phyloP scores from a whole-genome alignment of 2,797 vertebrate genomes.

The Sebastes matsubarae region DNA sequence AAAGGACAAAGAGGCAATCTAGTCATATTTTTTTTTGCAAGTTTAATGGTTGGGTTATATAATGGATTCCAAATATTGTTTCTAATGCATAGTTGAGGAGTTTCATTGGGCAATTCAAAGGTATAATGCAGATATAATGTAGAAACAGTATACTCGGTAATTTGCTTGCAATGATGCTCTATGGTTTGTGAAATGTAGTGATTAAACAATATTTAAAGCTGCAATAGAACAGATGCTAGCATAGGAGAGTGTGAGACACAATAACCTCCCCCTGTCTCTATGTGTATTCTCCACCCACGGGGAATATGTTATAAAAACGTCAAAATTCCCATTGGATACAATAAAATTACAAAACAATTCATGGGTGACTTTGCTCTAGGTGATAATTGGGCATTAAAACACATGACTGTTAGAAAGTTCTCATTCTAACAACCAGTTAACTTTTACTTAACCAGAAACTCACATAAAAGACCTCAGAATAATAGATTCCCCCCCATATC shows the following conservation, averaged over 20 bases:
- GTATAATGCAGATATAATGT: background rate
- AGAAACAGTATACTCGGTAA: background rate
- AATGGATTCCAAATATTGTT: background rate
- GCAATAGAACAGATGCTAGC: background rate
- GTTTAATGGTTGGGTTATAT: background rate
- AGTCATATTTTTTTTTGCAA: background rate
- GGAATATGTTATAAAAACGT: background rate
- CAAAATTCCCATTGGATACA: background rate
- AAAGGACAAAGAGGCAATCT: background rate
- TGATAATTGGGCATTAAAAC: background rate
- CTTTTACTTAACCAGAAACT: background rate
- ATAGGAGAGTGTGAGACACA: background rate
- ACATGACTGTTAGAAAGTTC: background rate
- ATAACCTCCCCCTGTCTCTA: background rate
- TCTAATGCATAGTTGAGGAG: background rate
- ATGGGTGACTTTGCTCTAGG: background rate
- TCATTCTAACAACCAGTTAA: background rate
- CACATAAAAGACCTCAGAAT: background rate
- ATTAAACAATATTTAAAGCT: constrained; percentile 18
- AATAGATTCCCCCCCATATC: background rate
- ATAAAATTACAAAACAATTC: background rate
- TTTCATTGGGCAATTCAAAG: constrained; percentile 15
- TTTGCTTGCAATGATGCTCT: constrained; percentile 15
- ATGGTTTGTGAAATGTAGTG: background rate
- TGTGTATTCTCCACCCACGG: background rate